Base-by-base conservation (phyloP, 2,888 invertebrate species). In the Halictus quadricinctus region DNA sequence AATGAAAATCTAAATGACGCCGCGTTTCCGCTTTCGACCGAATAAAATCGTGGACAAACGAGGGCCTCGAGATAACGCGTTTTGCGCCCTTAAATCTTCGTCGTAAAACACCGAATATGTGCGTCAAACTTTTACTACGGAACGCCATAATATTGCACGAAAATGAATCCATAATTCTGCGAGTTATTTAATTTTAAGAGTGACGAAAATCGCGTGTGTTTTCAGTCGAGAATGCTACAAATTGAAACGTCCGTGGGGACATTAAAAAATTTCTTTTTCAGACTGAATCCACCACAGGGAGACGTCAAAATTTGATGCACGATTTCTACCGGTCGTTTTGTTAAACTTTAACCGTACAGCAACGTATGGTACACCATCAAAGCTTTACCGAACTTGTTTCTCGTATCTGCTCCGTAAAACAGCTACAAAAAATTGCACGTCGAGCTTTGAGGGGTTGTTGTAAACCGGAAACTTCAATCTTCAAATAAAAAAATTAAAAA, bases 1-100 rank as follows among this genome's bases (percentile, higher is more conserved):
- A 76, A 72, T 48, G 76, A 80, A 76, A 76, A 76, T 66, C 76
- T 50, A 29, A 76, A 80, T 60, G 80, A 58, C 58, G 58, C 12
- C 76, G 69, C 69, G n/a, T 75, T 60, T 75, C 41, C 58, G 58
- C n/a, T 10, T 13, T 5, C 12, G 46, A 36, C 29, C 64, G 64
- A 66, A 29, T 46, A 48, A 76, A 66, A 48, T 29, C 66, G 29
- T 29, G 10, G 12, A 41, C 21, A 36, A 69, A 21, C 29, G 36
- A 66, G 36, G 36, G 18, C 12, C 8, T 25, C 36, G 29, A 29
- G 64, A 64, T 36, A 29, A 54, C n/a, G 58, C 58, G 58, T n/a
- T 58, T 36, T 12, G n/a, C 58, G 12, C 58, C n/a, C 58, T n/a
- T 58, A 58, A n/a, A 58, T 12, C 10, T 58, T 58, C 12, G 12